These are phyloP conservation scores for Heliconius charithonia DNA, from an alignment of 2,888 invertebrate genomes.

Conservation along the genomic window DNA sequence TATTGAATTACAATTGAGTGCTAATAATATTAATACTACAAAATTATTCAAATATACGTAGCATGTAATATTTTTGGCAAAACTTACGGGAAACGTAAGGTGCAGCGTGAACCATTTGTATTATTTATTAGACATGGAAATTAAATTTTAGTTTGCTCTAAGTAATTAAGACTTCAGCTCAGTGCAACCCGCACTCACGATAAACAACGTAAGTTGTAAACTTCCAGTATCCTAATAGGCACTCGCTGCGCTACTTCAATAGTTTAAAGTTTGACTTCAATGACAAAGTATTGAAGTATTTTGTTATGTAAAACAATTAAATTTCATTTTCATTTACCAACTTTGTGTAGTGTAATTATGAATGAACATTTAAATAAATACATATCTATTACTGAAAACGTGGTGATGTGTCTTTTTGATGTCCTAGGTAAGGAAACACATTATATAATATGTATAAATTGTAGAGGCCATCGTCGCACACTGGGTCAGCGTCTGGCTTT, in stretches of 20 bases:
- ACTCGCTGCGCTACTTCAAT: slow-evolving; percentile 39
- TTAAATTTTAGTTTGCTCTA: too few relatives aligned
- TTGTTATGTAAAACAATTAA: background rate
- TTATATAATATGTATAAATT: too few relatives aligned
- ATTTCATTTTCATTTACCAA: background rate
- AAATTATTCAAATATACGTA: too few relatives aligned
- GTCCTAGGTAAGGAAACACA: background rate
- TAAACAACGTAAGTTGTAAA: slow-evolving; percentile 39
- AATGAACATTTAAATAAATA: background rate
- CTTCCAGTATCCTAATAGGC: slow-evolving; percentile 40
- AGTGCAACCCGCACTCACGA: background rate
- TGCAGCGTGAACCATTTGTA: too few relatives aligned
- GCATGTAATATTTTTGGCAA: too few relatives aligned
- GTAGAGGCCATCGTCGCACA: too few relatives aligned
- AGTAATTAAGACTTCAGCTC: too few relatives aligned
- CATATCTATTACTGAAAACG: background rate
- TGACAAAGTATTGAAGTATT: background rate
- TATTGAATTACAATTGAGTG: too few relatives aligned
- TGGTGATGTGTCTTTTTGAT: background rate
- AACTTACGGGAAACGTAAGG: too few relatives aligned
- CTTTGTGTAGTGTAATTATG: background rate
- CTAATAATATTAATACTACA: too few relatives aligned
- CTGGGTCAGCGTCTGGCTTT: too few relatives aligned
- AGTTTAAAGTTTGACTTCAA: slow-evolving; percentile 32
- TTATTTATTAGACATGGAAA: too few relatives aligned